A percentile compares a stretch with the other conserved stretches of the same genome.
phyloP scores from a whole-genome alignment of 2,797 vertebrate species.

The Poecilia gillii region DNA sequence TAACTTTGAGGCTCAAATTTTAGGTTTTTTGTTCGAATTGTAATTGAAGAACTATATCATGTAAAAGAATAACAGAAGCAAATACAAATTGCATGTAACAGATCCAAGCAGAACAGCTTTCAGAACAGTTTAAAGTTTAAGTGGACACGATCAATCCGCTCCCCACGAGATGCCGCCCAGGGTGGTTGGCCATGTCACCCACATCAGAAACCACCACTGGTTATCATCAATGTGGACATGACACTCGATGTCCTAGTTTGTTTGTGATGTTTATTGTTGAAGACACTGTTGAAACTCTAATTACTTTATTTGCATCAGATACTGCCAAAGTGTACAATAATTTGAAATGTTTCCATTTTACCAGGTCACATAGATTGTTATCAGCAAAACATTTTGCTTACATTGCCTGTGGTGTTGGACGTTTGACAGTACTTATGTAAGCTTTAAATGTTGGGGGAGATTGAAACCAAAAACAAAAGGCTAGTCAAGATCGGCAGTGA shows the following conservation, averaged over 20 bases:
- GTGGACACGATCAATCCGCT: not conserved
- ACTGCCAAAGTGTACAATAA: not conserved
- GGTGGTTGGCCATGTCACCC: too few species aligned
- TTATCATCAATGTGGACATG: not conserved
- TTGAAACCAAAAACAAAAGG: constrained; percentile 58
- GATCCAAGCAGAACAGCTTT: not conserved
- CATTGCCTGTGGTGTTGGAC: not conserved
- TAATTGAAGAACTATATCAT: not conserved
- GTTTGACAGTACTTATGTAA: not conserved
- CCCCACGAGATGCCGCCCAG: too few species aligned
- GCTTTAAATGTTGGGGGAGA: too few species aligned
- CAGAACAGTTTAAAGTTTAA: not conserved
- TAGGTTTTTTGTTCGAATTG: not conserved
- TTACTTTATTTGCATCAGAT: not conserved
- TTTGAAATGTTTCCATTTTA: not conserved
- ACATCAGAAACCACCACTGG: too few species aligned
- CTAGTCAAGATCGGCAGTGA: constrained; percentile 60
- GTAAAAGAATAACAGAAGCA: not conserved
- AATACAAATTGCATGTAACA: not conserved
- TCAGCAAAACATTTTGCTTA: not conserved
- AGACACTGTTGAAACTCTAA: not conserved
- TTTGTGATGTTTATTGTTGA: not conserved
- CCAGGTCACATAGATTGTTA: not conserved
- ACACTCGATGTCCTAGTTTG: not conserved
- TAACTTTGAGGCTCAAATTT: not conserved